phyloP scores from a whole-genome alignment of 2,797 vertebrate species.

The Channa striata region DNA sequence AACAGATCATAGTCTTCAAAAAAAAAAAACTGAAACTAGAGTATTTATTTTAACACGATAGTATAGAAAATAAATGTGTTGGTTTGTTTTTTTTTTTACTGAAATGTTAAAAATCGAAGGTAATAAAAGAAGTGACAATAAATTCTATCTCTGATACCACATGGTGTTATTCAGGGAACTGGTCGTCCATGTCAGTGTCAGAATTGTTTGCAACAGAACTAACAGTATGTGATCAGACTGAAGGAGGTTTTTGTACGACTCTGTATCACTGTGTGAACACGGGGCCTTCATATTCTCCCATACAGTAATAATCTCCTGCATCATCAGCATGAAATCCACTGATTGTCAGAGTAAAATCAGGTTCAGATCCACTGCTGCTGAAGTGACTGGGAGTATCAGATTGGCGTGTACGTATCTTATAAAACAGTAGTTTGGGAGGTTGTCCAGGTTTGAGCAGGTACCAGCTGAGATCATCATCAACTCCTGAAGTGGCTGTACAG shows the following conservation, averaged over 20 bases:
- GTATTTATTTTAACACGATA: no score
- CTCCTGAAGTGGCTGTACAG: constrained; percentile 32
- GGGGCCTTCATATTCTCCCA: neutral
- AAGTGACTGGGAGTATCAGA: constrained; percentile 30
- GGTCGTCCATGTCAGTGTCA: no score
- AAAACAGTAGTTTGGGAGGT: constrained; percentile 54
- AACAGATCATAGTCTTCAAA: no score
- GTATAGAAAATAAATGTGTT: no score
- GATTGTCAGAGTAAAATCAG: constrained; percentile 37
- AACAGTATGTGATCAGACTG: neutral
- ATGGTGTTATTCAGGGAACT: no score
- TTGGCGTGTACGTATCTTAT: neutral
- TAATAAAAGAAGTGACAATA: no score
- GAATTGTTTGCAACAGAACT: neutral
- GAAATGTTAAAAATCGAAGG: no score
- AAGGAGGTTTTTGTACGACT: constrained; percentile 10
- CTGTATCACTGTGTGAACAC: constrained; percentile 4
- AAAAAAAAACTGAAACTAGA: no score
- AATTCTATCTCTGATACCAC: no score
- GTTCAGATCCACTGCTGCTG: constrained; percentile 38
- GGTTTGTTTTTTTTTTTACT: no score
- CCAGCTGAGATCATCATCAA: constrained; percentile 49
- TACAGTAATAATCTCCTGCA: constrained; percentile 48
- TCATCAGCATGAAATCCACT: constrained; percentile 40
- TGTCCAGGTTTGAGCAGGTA: constrained; percentile 62